Conservation (phyloP, 37 sponge, comb jelly and placozoan genomes). For the Spongilla lacustris region DNA sequence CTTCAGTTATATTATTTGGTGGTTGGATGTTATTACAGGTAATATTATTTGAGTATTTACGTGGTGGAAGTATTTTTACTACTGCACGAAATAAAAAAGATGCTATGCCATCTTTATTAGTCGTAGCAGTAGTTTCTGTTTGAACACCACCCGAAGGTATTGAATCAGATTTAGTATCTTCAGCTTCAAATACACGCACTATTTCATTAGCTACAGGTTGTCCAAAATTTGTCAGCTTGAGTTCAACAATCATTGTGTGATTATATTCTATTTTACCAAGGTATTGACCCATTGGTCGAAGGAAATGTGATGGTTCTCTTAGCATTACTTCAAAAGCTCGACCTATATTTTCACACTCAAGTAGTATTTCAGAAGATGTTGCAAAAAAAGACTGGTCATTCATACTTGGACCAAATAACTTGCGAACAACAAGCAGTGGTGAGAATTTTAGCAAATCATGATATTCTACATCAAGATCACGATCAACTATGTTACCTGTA, state of each 20-base stretch:
- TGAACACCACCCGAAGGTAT: not conserved
- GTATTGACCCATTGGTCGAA: conserved; percentile 36
- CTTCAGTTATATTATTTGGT: not conserved
- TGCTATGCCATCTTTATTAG: no score
- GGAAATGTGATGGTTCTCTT: conserved; percentile 7
- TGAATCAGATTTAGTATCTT: no score
- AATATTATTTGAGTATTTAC: not conserved
- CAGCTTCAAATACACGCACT: not conserved
- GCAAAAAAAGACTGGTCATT: not conserved
- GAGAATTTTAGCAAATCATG: not conserved
- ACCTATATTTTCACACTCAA: not conserved
- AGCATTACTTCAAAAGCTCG: not conserved
- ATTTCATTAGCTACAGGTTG: not conserved
- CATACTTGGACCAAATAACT: not conserved
- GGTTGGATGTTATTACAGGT: not conserved
- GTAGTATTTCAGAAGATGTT: not conserved
- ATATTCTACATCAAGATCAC: not conserved
- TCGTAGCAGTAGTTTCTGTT: no score
- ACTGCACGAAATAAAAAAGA: no score
- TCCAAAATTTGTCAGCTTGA: conserved; percentile 27
- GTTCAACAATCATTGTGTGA: not conserved
- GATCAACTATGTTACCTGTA: conserved; percentile 15
- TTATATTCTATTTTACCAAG: not conserved
- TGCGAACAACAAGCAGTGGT: conserved; percentile 8
- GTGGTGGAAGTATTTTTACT: not conserved